Evolutionary conservation across 2,797 vertebrate genomes (phyloP), one percentile per base, ranked within the genome.

Genomic region (Eutrigla gurnardus): DNA sequence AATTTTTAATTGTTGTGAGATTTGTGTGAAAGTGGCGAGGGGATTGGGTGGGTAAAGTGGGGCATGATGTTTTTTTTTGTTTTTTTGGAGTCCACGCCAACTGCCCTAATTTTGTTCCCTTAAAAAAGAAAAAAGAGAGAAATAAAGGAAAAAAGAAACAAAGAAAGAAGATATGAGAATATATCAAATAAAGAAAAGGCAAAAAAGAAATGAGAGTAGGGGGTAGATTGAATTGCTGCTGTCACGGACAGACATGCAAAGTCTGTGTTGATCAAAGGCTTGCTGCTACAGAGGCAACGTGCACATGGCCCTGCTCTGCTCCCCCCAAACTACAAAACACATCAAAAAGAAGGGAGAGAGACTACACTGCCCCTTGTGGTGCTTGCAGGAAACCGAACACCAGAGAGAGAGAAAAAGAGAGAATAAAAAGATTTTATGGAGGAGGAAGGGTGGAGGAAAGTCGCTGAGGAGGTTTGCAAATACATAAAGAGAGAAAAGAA

Each of bases 21-120:
- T 87, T 85, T 91, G 90, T 88, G 88, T 91, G 89, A 86, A 91
- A 75, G 86, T 85, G 86, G 79, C 87, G 37, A 86, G 92, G 91
- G 93, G 86, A 93, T 92, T 89, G 78, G 77, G 77, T 88, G 79
- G 82, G 83, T 88, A 87, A 91, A 92, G 85, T 92, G 91, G 91
- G 92, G 84, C 90, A 88, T 83, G 82, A 85, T 88, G 84, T 90
- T 86, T 88, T 90, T 93, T 90, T 86, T 87, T 90, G 93, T 86
- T 88, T 90, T 93, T 92, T 93, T 63, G 93, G 94, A 94, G 93
- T 94, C 93, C 93, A 94, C 92, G 93, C 92, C 91, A 93, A 93
- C 92, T 94, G 93, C 93, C 93, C 94, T 94, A 93, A 95, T 94
- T 94, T 94, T 93, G 92, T 90, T 94, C 91, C 91, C 82, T 92